Percentiles rank a stretch among this genome's conserved stretches.
phyloP scores from a whole-genome alignment of 2,888 invertebrate genomes.

The Galeruca laticollis region DNA sequence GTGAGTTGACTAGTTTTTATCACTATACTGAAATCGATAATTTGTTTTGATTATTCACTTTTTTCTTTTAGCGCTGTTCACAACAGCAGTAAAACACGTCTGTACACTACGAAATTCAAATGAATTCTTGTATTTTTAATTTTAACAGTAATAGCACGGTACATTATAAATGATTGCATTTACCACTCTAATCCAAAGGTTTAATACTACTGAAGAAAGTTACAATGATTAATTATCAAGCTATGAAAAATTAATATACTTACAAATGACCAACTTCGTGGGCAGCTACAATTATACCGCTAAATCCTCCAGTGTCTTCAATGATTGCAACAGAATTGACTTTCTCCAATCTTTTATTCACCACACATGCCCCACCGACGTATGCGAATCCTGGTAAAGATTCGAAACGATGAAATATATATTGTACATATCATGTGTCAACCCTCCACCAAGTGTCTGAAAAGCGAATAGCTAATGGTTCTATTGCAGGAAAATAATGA shows the following conservation, averaged over 20 bases:
- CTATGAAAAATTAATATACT: constrained; percentile 64
- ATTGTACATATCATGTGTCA: not conserved
- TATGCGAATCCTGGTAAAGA: constrained; percentile 86
- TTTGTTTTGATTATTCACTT: too few species aligned
- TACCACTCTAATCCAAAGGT: too few species aligned
- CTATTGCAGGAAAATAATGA: not conserved
- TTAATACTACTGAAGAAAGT: too few species aligned
- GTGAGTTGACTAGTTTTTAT: too few species aligned
- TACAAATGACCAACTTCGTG: constrained; percentile 98
- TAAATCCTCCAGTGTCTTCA: constrained; percentile 96
- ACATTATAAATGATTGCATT: too few species aligned
- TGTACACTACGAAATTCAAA: too few species aligned
- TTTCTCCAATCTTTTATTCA: constrained; percentile 94
- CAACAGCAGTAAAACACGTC: too few species aligned
- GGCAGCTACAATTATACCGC: constrained; percentile 95
- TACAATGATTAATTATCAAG: not conserved
- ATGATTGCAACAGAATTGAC: constrained; percentile 97
- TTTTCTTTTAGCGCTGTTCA: too few species aligned
- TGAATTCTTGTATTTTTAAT: too few species aligned
- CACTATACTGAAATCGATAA: too few species aligned
- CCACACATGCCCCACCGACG: constrained; percentile 95
- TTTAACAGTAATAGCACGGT: too few species aligned
- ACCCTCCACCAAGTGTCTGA: constrained; percentile 25
- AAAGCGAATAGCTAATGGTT: constrained; percentile 33
- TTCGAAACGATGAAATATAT: constrained; percentile 25